phyloP scores from a whole-genome alignment of 2,888 invertebrate genomes.

The Dicyrtoma fusca region DNA sequence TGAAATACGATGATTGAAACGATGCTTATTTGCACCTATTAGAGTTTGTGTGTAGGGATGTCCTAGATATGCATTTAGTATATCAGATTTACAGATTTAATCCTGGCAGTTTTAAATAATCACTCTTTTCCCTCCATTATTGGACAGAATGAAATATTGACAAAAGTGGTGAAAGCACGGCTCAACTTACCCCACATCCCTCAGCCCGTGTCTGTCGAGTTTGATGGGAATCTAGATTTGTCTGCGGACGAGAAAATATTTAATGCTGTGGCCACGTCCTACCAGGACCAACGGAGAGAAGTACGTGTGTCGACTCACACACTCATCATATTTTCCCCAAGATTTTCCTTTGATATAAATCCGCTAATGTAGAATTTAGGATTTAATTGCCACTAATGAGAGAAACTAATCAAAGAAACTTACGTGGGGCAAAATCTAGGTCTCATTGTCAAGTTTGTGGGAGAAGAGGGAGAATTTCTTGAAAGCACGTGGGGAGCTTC shows the following conservation, averaged over 20 bases:
- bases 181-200: conserved; percentile 43
- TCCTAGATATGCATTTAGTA: no score
- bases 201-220: conserved; percentile 43
- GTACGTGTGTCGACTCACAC: conserved; percentile 28
- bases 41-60: no score
- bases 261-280: conserved; percentile 40
- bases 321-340: neutral
- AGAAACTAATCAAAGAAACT: no score
- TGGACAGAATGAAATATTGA: conserved; percentile 48
- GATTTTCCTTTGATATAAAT: no score
- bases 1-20: no score
- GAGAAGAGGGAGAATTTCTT: conserved; percentile 26
- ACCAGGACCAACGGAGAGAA: conserved; percentile 44
- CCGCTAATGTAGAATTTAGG: no score
- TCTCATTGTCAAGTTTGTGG: conserved; percentile 31
- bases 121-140: conserved; percentile 4
- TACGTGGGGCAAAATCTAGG: conserved; percentile 2
- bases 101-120: neutral
- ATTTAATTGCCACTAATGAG: no score
- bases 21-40: no score
- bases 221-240: conserved; percentile 49
- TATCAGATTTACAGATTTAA: no score
- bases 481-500: conserved; percentile 55
- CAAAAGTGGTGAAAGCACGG: conserved; percentile 37
- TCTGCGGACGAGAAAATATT: conserved; percentile 49